Evolutionary conservation across 2,888 invertebrate species (phyloP).

Genomic region (Polyommatus iphigenia): DNA sequence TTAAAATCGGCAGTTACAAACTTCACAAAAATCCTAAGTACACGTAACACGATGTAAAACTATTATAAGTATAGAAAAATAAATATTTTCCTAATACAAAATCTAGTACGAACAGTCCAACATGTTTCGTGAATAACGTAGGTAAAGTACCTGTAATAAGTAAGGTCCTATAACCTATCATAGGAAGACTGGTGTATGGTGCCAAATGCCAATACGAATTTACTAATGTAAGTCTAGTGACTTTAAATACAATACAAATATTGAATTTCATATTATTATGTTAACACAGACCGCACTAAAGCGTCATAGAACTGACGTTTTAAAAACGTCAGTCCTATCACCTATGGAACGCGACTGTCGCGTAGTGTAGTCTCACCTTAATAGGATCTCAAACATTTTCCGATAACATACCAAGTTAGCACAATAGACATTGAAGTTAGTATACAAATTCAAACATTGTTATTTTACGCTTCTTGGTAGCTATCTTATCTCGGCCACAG

Average conservation of each 20-base stretch:
- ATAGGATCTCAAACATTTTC: not conserved
- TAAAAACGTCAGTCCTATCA: too few relatives aligned
- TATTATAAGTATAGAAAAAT: not conserved
- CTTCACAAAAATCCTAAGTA: not conserved
- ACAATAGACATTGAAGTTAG: too few relatives aligned
- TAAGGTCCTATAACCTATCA: not conserved
- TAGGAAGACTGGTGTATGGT: not conserved
- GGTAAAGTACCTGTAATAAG: not conserved
- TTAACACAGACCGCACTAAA: too few relatives aligned
- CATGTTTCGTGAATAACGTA: not conserved
- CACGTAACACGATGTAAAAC: not conserved
- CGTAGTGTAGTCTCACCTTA: too few relatives aligned
- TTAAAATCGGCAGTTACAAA: not conserved
- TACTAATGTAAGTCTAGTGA: not conserved
- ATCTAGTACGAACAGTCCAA: too few relatives aligned
- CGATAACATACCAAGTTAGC: too few relatives aligned
- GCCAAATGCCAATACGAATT: not conserved
- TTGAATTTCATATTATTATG: too few relatives aligned
- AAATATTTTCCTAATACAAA: not conserved
- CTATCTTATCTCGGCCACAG: too few relatives aligned
- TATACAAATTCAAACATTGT: not conserved
- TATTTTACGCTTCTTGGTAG: not conserved
- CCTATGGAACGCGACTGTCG: too few relatives aligned
- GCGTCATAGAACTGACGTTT: too few relatives aligned
- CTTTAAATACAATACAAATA: too few relatives aligned